Base-by-base conservation (phyloP, 2,888 invertebrate species). In the Urechis unicinctus region DNA sequence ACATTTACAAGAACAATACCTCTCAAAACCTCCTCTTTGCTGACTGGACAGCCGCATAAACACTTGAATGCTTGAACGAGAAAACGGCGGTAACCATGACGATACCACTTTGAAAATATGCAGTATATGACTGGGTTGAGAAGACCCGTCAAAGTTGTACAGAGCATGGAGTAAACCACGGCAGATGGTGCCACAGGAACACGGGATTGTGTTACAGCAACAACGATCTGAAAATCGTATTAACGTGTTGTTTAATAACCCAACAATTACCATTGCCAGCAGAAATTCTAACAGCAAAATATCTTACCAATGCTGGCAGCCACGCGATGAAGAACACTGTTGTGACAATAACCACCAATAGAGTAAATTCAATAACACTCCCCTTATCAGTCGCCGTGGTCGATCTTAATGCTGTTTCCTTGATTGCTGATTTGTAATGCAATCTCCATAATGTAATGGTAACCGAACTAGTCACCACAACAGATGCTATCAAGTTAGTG, bases 91-190 rank as follows among this genome's bases (percentile, higher is more conserved):
- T 72, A 72, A 3, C 72, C 70, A 13, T 59, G 58, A n/a, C 71
- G 57, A 61, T 70, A 72, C 6, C 61, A 57, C 17, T 61, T 60
- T 41, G 68, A 66, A 48, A 66, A 67, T 28, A 69, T 61, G 22
- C 66, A 68, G 57, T 71, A 70, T 22, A 71, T 60, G 29, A 72
- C 52, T 1, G 72, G 72, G 48, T 72, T 72, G 26, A 71, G 60
- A 28, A 72, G 62, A 4, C 72, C 71, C 22, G 72, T 67, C 26
- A 72, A 61, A 2, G 69, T 67, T 28, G 71, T 70, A 41, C 68
- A 67, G 28, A 72, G 62, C 36, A 70, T 61, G 49, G 69, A 66
- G 58, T 72, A 72, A 52, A 70, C 58, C 44, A 72, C 59, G 13
- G 70, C 69, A 4, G 65, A 65, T 36, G 64, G 65, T 45, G 65